These are phyloP conservation scores for Chelidonichthys spinosus DNA, from an alignment of 2,797 vertebrate genomes.

Conservation along the genomic window DNA sequence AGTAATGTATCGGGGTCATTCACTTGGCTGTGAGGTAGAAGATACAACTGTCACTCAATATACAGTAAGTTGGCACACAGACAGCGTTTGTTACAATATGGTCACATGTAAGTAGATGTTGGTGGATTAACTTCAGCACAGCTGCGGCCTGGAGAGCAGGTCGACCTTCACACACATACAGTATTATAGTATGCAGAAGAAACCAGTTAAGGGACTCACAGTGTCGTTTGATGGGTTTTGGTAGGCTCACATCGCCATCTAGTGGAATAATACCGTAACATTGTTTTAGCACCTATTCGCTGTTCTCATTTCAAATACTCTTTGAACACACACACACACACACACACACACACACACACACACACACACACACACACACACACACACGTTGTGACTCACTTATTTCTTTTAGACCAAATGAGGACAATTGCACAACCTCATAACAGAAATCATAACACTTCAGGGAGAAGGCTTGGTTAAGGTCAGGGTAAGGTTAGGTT, in stretches of 20 bases:
- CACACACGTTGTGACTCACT: too few species aligned
- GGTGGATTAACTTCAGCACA: slow-evolving; percentile 10
- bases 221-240: background rate
- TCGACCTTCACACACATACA: background rate
- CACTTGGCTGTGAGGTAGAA: background rate
- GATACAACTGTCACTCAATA: background rate
- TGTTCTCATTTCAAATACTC: background rate
- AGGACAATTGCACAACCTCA: too few species aligned
- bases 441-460: too few species aligned
- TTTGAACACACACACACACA: background rate
- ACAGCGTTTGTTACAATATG: background rate
- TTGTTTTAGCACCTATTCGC: background rate
- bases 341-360: too few species aligned
- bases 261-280: slow-evolving; percentile 6
- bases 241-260: slow-evolving; percentile 28
- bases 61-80: background rate
- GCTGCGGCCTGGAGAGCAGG: slow-evolving; percentile 3
- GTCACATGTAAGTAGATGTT: background rate
- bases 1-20: background rate
- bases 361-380: too few species aligned
- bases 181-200: too few species aligned
- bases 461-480: too few species aligned
- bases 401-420: too few species aligned
- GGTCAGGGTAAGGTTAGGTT: too few species aligned
- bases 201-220: background rate